Evolutionary conservation across 2,113 vertebrate genomes (phyloP).

Genomic region (Sakesphorus luctuosus): DNA sequence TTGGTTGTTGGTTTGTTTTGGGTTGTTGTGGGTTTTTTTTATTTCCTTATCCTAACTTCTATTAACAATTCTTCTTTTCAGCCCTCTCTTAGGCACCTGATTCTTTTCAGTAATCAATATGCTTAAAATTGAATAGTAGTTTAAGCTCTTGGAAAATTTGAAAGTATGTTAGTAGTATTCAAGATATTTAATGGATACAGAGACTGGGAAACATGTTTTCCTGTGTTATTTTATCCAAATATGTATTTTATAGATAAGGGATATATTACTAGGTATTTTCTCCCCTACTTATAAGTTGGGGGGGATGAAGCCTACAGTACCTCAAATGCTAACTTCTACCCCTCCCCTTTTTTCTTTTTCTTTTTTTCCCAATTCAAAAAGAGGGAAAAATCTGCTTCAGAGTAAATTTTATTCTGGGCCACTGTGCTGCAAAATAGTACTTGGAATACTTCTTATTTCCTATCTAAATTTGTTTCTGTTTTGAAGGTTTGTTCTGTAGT

Average conservation of each 20-base stretch:
- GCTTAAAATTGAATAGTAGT: neutral
- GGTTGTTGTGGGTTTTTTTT: neutral
- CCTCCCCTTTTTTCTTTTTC: fast-evolving
- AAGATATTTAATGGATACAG: neutral
- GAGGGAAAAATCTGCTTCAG: neutral
- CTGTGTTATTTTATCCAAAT: neutral
- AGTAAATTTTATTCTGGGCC: neutral
- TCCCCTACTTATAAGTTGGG: fast-evolving
- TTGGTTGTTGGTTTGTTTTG: no score
- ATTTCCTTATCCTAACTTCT: neutral
- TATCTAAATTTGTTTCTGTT: neutral
- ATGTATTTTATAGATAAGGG: neutral
- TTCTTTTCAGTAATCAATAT: neutral
- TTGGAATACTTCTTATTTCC: neutral
- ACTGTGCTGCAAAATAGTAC: neutral
- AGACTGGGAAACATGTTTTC: neutral
- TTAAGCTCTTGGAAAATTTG: neutral
- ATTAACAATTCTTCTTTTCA: neutral
- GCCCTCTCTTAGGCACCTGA: neutral
- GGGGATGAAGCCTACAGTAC: neutral
- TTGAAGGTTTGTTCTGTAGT: neutral
- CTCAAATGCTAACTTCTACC: fast-evolving
- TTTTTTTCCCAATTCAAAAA: neutral
- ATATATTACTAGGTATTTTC: neutral
- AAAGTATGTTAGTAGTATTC: neutral